A percentile compares a stretch with the other conserved stretches of the same genome.
Conservation (phyloP, 2,113 vertebrate genomes). For the Paraplagusia blochii region DNA sequence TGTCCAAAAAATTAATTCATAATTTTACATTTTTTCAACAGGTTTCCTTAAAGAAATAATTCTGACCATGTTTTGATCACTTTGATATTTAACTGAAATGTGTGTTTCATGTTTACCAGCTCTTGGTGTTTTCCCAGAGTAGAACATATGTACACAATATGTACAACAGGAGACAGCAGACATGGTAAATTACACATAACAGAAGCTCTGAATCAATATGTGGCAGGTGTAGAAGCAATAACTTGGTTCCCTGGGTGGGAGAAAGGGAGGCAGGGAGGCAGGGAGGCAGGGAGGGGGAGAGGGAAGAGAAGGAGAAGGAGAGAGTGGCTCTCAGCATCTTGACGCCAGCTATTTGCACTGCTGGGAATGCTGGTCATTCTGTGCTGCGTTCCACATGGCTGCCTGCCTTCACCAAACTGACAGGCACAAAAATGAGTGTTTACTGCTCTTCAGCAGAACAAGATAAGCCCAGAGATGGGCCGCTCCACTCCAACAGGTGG, state of each 20-base stretch:
- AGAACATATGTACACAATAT: constrained; percentile 30
- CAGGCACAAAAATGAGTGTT: constrained; percentile 73
- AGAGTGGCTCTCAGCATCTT: constrained; percentile 26
- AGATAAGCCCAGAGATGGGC: constrained; percentile 63
- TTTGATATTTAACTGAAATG: no score
- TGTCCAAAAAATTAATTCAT: no score
- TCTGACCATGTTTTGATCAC: no score
- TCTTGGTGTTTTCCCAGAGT: not conserved
- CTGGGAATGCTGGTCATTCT: constrained; percentile 39
- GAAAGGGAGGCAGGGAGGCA: not conserved
- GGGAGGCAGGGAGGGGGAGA: not conserved
- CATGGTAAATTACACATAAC: constrained; percentile 33
- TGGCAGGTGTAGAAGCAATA: constrained; percentile 50
- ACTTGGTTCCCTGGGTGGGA: constrained; percentile 33
- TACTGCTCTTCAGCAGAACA: constrained; percentile 59
- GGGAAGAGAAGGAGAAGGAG: constrained; percentile 11
- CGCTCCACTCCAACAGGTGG: constrained; percentile 54
- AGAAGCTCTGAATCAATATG: constrained; percentile 64
- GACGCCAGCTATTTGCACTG: constrained; percentile 38
- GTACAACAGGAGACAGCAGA: constrained; percentile 23
- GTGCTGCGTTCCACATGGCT: constrained; percentile 56
- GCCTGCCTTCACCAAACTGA: constrained; percentile 63
- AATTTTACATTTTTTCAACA: no score
- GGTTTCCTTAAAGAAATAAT: no score
- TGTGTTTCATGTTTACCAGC: not conserved